phyloP scores from a whole-genome alignment of 2,888 invertebrate species.

The Torymus aiolomorphi region DNA sequence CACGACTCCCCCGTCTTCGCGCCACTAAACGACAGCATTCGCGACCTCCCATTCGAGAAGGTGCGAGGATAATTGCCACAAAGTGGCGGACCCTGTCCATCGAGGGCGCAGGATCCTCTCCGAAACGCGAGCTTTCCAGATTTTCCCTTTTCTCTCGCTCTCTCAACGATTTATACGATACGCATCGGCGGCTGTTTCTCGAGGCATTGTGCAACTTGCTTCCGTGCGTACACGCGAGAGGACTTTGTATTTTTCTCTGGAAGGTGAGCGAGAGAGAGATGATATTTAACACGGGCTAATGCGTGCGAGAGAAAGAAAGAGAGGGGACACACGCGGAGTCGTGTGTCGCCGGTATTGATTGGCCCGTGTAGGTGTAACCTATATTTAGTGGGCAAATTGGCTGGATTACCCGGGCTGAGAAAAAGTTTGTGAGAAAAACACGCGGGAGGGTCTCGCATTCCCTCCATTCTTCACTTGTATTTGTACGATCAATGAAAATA shows the following conservation, averaged over 20 bases:
- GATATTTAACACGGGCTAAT: slow-evolving; percentile 44
- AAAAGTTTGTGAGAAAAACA: too few relatives aligned
- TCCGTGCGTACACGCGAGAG: not conserved
- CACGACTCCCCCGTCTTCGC: too few relatives aligned
- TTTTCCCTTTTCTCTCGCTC: too few relatives aligned
- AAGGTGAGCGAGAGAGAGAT: not conserved
- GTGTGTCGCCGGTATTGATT: not conserved
- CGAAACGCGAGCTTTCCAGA: slow-evolving; percentile 14
- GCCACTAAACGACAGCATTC: too few relatives aligned
- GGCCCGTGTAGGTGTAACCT: too few relatives aligned
- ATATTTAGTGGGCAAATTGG: too few relatives aligned
- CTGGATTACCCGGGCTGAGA: too few relatives aligned
- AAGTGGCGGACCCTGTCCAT: slow-evolving; percentile 19
- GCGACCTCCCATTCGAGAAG: not conserved
- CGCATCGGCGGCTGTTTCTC: not conserved
- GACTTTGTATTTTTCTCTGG: not conserved
- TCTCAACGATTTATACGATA: slow-evolving; percentile 2
- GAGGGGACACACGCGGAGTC: not conserved
- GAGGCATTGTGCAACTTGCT: not conserved
- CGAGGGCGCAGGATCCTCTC: too few relatives aligned
- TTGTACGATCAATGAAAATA: too few relatives aligned
- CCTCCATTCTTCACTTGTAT: too few relatives aligned
- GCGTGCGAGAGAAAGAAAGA: not conserved
- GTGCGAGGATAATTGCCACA: slow-evolving; percentile 39
- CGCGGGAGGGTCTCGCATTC: too few relatives aligned